These are phyloP conservation scores for Halcyon leucocephala DNA, from an alignment of 2,797 vertebrate species.

Conservation along the genomic window DNA sequence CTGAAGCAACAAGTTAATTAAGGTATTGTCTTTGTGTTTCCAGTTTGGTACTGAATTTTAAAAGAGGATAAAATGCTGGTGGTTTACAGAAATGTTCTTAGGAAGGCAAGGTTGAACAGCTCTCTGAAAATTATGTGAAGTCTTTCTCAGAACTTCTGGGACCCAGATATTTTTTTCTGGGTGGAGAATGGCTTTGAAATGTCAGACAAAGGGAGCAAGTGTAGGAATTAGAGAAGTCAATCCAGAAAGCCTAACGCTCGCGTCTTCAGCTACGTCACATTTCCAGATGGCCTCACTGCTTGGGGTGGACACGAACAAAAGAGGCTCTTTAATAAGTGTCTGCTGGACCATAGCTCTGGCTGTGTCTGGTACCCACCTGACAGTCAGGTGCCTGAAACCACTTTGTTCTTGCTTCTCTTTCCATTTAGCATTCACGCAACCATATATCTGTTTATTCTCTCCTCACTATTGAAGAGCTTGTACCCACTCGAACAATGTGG, in stretches of 20 bases:
- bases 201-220: not conserved
- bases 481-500: not conserved
- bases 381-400: not conserved
- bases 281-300: not conserved
- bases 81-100: not conserved
- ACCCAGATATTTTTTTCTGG: not conserved
- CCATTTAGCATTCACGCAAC: not conserved
- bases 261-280: not conserved
- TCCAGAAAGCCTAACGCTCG: not conserved
- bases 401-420: not conserved
- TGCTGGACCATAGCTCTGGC: not conserved
- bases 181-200: not conserved
- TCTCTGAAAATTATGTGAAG: not conserved
- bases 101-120: not conserved
- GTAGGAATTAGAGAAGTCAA: not conserved
- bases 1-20: not conserved
- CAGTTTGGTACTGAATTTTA: not conserved
- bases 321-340: not conserved
- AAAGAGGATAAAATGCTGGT: not conserved
- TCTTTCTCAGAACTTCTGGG: not conserved
- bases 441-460: not conserved
- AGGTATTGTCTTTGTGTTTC: not conserved
- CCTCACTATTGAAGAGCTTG: not conserved
- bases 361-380: constrained; percentile 29
- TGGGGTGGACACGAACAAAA: not conserved